phyloP scores from a whole-genome alignment of 2,797 vertebrate genomes.

The Microtus californicus region DNA sequence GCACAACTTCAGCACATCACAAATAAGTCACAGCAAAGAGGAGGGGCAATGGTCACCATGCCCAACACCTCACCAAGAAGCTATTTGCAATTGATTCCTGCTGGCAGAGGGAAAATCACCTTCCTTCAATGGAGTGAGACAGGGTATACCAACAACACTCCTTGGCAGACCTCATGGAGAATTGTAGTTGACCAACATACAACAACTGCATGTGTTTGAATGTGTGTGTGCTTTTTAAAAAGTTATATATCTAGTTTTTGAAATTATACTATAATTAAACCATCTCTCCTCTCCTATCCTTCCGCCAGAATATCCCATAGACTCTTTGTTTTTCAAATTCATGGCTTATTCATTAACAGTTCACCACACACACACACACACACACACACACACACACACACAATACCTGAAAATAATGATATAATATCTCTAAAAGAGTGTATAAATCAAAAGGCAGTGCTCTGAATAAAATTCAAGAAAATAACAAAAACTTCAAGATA shows the following conservation, averaged over 20 bases:
- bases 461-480: neutral
- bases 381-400: neutral
- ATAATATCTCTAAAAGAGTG: neutral
- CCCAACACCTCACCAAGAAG: neutral
- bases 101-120: neutral
- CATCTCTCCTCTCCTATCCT: neutral
- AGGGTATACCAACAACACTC: neutral
- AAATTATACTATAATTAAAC: neutral
- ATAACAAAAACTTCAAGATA: neutral
- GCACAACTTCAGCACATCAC: too few relatives aligned
- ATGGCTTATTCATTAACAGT: neutral
- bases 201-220: neutral
- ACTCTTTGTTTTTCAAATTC: neutral
- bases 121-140: neutral
- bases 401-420: neutral
- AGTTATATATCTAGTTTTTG: neutral
- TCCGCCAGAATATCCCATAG: neutral
- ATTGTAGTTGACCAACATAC: neutral
- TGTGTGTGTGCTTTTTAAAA: neutral
- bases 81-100: neutral
- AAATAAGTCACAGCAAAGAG: neutral
- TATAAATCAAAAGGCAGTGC: neutral
- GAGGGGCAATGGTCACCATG: too few relatives aligned
- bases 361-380: neutral
- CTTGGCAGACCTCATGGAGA: neutral